Evolutionary conservation across 2,797 vertebrate genomes (phyloP).

Genomic region (Sitta carolinensis): DNA sequence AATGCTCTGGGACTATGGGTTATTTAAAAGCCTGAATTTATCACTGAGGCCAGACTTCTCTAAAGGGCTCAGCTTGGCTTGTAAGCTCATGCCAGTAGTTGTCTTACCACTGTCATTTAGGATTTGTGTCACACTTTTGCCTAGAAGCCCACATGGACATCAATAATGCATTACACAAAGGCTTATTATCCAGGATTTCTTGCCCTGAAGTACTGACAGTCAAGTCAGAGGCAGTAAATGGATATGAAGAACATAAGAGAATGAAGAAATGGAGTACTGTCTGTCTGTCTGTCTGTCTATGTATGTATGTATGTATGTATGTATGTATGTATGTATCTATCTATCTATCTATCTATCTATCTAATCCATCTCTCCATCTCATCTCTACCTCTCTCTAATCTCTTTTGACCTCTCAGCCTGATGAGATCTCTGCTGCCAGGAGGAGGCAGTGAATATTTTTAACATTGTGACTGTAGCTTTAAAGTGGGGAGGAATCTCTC

Average conservation of each 20-base stretch:
- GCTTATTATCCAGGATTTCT: slow-evolving; percentile 8
- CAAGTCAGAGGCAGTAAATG: background rate
- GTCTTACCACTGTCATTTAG: slow-evolving; percentile 34
- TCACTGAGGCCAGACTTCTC: slow-evolving; percentile 19
- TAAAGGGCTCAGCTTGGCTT: slow-evolving; percentile 31
- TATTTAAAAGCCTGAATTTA: slow-evolving; percentile 49
- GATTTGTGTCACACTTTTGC: slow-evolving; percentile 45
- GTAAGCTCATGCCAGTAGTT: slow-evolving; percentile 40
- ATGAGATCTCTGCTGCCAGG: background rate
- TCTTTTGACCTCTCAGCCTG: background rate
- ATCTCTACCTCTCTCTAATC: too few relatives aligned
- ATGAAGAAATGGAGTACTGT: background rate
- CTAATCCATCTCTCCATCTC: too few relatives aligned
- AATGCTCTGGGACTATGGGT: slow-evolving; percentile 19
- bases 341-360: too few relatives aligned
- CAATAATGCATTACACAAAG: slow-evolving; percentile 26
- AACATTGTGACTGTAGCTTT: background rate
- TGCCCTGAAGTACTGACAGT: slow-evolving; percentile 9
- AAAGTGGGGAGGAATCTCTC: background rate
- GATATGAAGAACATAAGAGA: background rate
- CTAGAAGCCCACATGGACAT: background rate
- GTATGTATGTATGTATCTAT: background rate
- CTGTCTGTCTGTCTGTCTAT: rapidly evolving
- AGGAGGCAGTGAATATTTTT: background rate
- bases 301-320: too few relatives aligned